phyloP scores from a whole-genome alignment of 2,113 vertebrate species.

The Physeter macrocephalus region DNA sequence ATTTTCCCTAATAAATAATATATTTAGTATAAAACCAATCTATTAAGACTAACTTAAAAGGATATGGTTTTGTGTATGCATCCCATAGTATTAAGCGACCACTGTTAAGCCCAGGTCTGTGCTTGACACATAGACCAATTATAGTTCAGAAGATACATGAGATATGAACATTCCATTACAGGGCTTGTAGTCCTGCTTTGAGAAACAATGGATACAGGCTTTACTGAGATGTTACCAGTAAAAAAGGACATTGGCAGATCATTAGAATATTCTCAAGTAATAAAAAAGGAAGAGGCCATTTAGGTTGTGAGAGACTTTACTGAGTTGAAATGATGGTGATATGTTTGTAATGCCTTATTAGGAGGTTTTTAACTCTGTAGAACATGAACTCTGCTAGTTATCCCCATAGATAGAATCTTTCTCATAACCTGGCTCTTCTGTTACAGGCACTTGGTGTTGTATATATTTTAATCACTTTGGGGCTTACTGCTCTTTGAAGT shows the following conservation, averaged over 20 bases:
- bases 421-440: not conserved
- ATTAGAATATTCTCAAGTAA: not conserved
- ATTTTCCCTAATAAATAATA: not conserved
- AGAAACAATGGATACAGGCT: not conserved
- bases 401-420: not conserved
- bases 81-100: not conserved
- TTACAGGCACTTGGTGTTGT: not conserved
- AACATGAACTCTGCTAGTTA: not conserved
- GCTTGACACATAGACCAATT: not conserved
- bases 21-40: not conserved
- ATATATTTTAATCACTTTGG: not conserved
- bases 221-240: not conserved
- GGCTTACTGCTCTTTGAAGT: not conserved
- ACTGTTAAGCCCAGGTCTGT: not conserved
- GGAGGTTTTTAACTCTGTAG: not conserved
- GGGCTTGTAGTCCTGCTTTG: not conserved
- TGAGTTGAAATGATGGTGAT: not conserved
- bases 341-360: not conserved
- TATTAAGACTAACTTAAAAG: not conserved
- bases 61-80: not conserved
- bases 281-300: not conserved
- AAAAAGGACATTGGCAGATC: not conserved
- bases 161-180: not conserved
- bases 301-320: not conserved
- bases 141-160: not conserved